A percentile compares a stretch with the other conserved stretches of the same genome.
phyloP scores from a whole-genome alignment of 1,140 invertebrate species.

The Panagrolaimus sp. region DNA sequence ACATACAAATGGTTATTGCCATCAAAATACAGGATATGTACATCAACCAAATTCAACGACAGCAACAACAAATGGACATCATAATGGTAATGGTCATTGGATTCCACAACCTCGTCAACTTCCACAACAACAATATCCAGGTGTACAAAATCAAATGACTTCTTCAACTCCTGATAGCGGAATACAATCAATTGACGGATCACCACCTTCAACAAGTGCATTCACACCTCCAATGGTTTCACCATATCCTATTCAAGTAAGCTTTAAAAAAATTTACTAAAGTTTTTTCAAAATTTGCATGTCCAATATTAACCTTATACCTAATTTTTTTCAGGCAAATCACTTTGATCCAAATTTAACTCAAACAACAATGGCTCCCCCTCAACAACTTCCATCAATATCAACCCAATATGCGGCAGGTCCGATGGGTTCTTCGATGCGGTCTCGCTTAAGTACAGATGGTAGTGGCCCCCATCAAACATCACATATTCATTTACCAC shows the following conservation, averaged over 20 bases:
- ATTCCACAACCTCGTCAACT: neutral
- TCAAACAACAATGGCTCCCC: neutral
- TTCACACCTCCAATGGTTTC: conserved; percentile 38
- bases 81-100: neutral
- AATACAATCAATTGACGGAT: conserved; percentile 45
- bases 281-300: too few species aligned
- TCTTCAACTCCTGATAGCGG: conserved; percentile 43
- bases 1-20: neutral
- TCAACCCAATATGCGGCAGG: conserved; percentile 1
- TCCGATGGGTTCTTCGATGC: neutral
- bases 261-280: too few species aligned
- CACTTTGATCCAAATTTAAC: conserved; percentile 8
- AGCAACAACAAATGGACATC: neutral
- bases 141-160: conserved; percentile 25
- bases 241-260: conserved; percentile 37
- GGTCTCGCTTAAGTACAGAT: neutral
- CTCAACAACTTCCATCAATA: neutral
- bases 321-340: conserved; percentile 2
- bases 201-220: conserved; percentile 37
- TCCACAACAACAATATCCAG: neutral
- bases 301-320: too few species aligned
- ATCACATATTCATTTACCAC: conserved; percentile 4
- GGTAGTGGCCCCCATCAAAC: neutral
- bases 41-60: neutral
- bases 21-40: neutral